Evolutionary conservation across 2,113 vertebrate genomes (phyloP), one percentile per base, ranked within the genome.

Genomic region (Engraulis encrasicolus): DNA sequence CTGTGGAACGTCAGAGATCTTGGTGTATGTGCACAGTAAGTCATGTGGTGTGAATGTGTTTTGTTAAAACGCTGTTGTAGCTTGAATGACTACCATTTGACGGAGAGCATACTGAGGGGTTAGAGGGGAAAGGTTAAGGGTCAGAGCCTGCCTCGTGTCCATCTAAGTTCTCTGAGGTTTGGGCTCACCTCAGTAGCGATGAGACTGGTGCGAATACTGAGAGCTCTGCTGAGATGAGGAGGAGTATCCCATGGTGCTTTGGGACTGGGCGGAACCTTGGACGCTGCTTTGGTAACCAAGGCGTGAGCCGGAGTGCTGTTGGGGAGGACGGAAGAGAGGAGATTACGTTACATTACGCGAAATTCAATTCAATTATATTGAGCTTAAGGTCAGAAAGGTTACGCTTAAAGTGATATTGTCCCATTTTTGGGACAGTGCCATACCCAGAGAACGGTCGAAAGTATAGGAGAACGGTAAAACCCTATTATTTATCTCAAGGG

Each of bases 201-300:
- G 97, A 82, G 96, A 94, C 93, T 97, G 97, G 88, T 99, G 98
- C 88, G 97, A 95, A 91, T 99, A 99, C 94, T 99, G 98, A 78
- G 97, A 93, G 87, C 97, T 97, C 94, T 99, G 98, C 93, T 99
- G 98, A 92, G 98, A 96, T 0, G 97, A 97, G 0, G 98, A 96
- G 3, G 97, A 96, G 92, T 99, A 99, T 92, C 98, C 97, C 91
- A 99, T 95, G 86, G 96, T 96, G 95, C 95, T 96, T 95, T 99
- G 98, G 90, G 98, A 95, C 95, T 99, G 98, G 85, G 96, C 95
- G 90, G 97, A 95, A 91, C 97, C 97, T 95, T 99, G 98, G 94
- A 97, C 94, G 84, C 95, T 98, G 96, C 97, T 98, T 97, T 99
- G 98, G 97, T 99, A 99, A 95, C 96, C 97, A 92, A 98, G 97